Conservation (phyloP, 2,888 invertebrate species). For the Acrobasis consociella region DNA sequence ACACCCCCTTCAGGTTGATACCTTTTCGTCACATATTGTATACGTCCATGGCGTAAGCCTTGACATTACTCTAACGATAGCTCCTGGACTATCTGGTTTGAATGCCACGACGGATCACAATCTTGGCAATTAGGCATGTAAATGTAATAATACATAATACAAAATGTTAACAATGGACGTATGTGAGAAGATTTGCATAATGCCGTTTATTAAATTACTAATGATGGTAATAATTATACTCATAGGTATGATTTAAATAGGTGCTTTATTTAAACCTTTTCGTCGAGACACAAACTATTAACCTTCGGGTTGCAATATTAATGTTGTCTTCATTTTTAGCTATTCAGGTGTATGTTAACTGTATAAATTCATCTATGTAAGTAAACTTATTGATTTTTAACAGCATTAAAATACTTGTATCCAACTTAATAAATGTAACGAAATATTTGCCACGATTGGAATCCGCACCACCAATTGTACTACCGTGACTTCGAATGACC, state of each 20-base stretch:
- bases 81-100: conserved; percentile 22
- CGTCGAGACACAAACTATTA: no score
- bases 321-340: neutral
- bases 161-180: conserved; percentile 1
- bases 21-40: no score
- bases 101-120: conserved; percentile 21
- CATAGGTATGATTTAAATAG: neutral
- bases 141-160: conserved; percentile 8
- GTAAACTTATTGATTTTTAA: no score
- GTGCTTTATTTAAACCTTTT: neutral
- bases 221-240: neutral
- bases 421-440: no score
- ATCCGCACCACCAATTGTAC: no score
- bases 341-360: no score
- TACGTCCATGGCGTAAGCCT: conserved; percentile 19
- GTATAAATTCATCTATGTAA: no score
- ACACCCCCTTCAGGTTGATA: no score
- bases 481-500: no score
- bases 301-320: no score
- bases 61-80: conserved; percentile 30
- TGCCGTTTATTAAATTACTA: neutral
- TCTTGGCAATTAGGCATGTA: conserved; percentile 8
- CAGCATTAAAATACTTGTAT: no score
- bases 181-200: conserved; percentile 10
- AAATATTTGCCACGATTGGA: no score